phyloP scores from a whole-genome alignment of 2,113 vertebrate species.

The Nothocercus nigrocapillus region DNA sequence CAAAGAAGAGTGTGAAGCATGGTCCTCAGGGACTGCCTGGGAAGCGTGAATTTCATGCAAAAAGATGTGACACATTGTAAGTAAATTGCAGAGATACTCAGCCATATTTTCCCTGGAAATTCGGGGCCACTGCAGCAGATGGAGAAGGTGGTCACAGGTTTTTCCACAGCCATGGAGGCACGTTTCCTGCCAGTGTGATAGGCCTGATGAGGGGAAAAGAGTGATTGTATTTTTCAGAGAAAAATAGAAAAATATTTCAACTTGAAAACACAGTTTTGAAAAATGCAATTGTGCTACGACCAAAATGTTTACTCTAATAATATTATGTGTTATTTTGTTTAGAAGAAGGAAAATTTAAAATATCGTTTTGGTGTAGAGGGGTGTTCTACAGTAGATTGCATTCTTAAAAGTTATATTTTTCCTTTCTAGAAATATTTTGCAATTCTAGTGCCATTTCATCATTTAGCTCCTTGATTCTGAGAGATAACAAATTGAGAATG shows the following conservation, averaged over 20 bases:
- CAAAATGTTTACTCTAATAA: background rate
- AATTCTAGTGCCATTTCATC: background rate
- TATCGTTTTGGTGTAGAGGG: background rate
- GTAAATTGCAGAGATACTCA: background rate
- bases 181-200: background rate
- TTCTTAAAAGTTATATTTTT: background rate
- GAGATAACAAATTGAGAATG: background rate
- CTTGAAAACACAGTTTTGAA: background rate
- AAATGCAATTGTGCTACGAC: background rate
- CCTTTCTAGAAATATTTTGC: background rate
- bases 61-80: background rate
- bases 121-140: no score
- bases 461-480: background rate
- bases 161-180: background rate
- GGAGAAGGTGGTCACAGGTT: background rate
- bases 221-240: fast-evolving
- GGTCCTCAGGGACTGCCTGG: background rate
- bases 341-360: background rate
- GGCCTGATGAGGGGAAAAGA: background rate
- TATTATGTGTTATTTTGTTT: background rate
- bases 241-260: background rate
- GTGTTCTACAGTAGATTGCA: background rate
- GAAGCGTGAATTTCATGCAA: background rate
- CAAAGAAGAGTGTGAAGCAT: background rate
- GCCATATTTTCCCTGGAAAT: background rate